phyloP scores from a whole-genome alignment of 2,888 invertebrate genomes.

The Epinotia brunnichana region DNA sequence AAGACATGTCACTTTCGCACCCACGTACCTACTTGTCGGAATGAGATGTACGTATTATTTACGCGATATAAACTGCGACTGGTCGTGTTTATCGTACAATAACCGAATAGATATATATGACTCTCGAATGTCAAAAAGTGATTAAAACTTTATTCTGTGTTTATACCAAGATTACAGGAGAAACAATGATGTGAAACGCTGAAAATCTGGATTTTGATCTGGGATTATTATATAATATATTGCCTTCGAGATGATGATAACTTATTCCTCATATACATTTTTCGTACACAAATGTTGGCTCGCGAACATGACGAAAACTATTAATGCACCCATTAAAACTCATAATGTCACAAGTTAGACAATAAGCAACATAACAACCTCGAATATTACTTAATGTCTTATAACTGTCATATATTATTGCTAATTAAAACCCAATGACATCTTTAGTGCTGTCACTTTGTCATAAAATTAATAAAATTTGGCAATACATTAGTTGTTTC shows the following conservation, averaged over 20 bases:
- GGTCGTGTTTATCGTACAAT: not conserved
- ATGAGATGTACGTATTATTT: not conserved
- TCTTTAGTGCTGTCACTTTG: slow-evolving; percentile 35
- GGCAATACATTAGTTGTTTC: slow-evolving; percentile 39
- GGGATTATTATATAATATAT: too few relatives aligned
- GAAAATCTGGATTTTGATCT: too few relatives aligned
- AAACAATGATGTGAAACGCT: too few relatives aligned
- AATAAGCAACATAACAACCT: slow-evolving; percentile 23
- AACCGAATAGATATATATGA: too few relatives aligned
- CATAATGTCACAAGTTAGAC: not conserved
- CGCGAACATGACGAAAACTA: not conserved
- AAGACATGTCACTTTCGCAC: not conserved
- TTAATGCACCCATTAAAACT: not conserved
- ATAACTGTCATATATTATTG: slow-evolving; percentile 26
- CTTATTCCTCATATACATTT: not conserved
- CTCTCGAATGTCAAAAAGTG: too few relatives aligned
- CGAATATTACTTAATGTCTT: slow-evolving; percentile 15
- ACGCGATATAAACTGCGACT: not conserved
- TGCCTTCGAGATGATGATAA: not conserved
- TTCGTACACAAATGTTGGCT: not conserved
- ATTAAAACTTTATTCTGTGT: too few relatives aligned
- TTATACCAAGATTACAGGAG: too few relatives aligned
- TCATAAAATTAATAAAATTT: slow-evolving; percentile 49
- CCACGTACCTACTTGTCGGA: not conserved
- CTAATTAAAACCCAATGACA: slow-evolving; percentile 37